Percentiles rank a stretch among this genome's conserved stretches.
Evolutionary conservation across 2,113 vertebrate genomes (phyloP).

Genomic region (Oncorhynchus kisutch): DNA sequence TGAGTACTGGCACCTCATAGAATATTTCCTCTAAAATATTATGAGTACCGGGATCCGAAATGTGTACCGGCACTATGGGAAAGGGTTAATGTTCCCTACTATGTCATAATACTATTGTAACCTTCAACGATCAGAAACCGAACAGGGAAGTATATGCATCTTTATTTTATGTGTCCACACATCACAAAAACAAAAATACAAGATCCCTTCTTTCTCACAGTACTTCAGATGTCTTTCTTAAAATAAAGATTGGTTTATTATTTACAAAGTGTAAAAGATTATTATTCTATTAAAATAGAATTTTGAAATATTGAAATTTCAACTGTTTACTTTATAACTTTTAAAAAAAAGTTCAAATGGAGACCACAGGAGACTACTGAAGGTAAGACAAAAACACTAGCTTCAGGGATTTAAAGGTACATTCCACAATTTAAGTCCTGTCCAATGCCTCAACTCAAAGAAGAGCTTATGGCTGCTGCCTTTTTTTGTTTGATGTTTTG

Average conservation of each 20-base stretch:
- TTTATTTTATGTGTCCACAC: slow-evolving; percentile 76
- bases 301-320: slow-evolving; percentile 53
- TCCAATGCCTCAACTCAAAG: neutral
- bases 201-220: neutral
- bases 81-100: no score
- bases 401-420: neutral
- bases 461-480: neutral
- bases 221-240: slow-evolving; percentile 47
- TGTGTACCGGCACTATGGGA: no score
- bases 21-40: no score
- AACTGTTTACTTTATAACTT: slow-evolving; percentile 32
- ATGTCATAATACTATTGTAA: no score
- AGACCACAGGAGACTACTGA: slow-evolving; percentile 65
- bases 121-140: neutral
- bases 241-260: slow-evolving; percentile 68
- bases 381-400: slow-evolving; percentile 49
- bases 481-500: no score
- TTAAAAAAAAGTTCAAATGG: no score
- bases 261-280: slow-evolving; percentile 68
- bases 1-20: no score
- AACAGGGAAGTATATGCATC: slow-evolving; percentile 67
- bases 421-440: neutral
- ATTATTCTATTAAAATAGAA: slow-evolving; percentile 50
- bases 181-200: slow-evolving; percentile 53
- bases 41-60: no score